Evolutionary conservation across 2,888 invertebrate species (phyloP).

Genomic region (Luperina nickerlii): DNA sequence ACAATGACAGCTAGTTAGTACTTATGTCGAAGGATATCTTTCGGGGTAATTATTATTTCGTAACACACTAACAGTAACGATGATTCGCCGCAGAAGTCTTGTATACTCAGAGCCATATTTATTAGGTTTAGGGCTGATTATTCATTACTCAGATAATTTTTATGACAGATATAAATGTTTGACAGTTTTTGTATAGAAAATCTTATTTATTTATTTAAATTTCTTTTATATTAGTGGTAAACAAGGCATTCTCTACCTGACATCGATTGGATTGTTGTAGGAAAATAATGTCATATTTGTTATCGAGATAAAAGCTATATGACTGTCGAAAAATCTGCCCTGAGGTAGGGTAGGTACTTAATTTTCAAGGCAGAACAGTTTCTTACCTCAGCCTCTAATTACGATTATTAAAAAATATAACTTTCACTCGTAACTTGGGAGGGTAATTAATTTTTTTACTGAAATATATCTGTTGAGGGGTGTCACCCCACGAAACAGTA

Average conservation of each 20-base stretch:
- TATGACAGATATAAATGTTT: background rate
- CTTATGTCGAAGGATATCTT: background rate
- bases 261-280: background rate
- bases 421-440: slow-evolving; percentile 46
- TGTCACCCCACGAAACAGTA: slow-evolving; percentile 81
- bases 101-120: background rate
- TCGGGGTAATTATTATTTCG: background rate
- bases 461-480: slow-evolving; percentile 70
- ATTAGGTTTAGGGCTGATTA: background rate
- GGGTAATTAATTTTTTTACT: slow-evolving; percentile 69
- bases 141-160: background rate
- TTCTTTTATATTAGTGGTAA: background rate
- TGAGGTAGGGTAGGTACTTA: background rate
- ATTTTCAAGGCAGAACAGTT: background rate
- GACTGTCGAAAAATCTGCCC: background rate
- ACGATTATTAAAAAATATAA: slow-evolving; percentile 23
- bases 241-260: background rate
- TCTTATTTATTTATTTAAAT: background rate
- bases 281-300: no score
- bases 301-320: background rate
- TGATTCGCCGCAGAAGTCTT: background rate
- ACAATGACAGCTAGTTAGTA: background rate
- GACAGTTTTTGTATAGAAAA: background rate
- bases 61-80: background rate
- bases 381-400: background rate